Conservation (phyloP, 2,797 vertebrate species). For the Vespertilio murinus region DNA sequence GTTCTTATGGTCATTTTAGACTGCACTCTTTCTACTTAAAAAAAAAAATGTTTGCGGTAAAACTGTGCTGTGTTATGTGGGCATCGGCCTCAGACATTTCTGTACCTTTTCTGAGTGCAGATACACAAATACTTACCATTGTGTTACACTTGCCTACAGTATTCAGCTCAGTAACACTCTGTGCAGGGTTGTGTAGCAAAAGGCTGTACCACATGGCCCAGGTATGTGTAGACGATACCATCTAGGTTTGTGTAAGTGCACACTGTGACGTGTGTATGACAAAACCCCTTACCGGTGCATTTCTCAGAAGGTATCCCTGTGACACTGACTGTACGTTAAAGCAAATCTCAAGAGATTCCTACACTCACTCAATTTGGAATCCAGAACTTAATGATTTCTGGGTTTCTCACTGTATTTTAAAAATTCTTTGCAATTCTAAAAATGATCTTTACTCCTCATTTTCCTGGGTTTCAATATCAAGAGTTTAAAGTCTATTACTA, state of each 20-base stretch:
- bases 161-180: neutral
- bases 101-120: neutral
- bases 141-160: neutral
- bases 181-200: too few species aligned
- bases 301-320: neutral
- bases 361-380: neutral
- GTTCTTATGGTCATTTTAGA: neutral
- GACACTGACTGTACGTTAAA: neutral
- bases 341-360: neutral
- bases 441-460: neutral
- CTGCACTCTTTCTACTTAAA: neutral
- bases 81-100: neutral
- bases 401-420: neutral
- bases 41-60: neutral
- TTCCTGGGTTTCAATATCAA: neutral
- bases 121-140: neutral
- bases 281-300: neutral
- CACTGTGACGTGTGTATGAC: neutral
- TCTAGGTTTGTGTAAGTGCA: neutral
- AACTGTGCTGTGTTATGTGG: neutral
- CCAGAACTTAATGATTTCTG: neutral
- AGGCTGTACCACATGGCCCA: neutral
- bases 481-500: neutral
- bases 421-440: conserved; percentile 11
- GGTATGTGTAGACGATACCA: neutral